phyloP scores from a whole-genome alignment of 2,888 invertebrate species.

The Parapristionchus giblindavisi region DNA sequence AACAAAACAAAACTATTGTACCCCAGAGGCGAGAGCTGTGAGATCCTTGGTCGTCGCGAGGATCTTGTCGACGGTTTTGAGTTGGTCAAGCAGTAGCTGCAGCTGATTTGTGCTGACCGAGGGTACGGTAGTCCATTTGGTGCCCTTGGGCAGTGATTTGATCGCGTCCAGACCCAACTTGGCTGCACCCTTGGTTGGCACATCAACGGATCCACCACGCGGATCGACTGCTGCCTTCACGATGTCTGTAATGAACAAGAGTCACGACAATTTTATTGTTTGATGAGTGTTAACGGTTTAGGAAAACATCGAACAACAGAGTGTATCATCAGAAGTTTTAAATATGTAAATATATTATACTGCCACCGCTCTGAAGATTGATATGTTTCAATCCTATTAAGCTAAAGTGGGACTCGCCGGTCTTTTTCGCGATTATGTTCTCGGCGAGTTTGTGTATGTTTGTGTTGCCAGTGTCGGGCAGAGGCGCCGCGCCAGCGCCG shows the following conservation, averaged over 20 bases:
- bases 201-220: slow-evolving; percentile 29
- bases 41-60: slow-evolving; percentile 33
- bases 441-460: slow-evolving; percentile 5
- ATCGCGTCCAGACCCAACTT: slow-evolving; percentile 23
- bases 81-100: slow-evolving; percentile 26
- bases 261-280: no score
- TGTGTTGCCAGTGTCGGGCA: background rate
- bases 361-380: no score
- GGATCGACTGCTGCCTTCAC: slow-evolving; percentile 24
- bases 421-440: slow-evolving; percentile 3
- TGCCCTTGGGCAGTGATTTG: slow-evolving; percentile 11
- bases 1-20: background rate
- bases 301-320: no score
- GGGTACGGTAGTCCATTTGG: slow-evolving; percentile 27
- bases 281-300: no score
- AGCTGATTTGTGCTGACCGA: slow-evolving; percentile 16
- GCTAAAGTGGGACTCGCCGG: slow-evolving; percentile 10
- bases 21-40: background rate
- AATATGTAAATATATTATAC: no score
- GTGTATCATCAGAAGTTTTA: no score
- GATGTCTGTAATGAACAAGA: slow-evolving; percentile 9
- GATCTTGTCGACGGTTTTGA: slow-evolving; percentile 23
- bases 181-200: slow-evolving; percentile 7
- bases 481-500: background rate
- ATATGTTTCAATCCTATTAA: no score